These are phyloP conservation scores for Trichopria drosophilae DNA, from an alignment of 2,888 invertebrate genomes.

Conservation along the genomic window DNA sequence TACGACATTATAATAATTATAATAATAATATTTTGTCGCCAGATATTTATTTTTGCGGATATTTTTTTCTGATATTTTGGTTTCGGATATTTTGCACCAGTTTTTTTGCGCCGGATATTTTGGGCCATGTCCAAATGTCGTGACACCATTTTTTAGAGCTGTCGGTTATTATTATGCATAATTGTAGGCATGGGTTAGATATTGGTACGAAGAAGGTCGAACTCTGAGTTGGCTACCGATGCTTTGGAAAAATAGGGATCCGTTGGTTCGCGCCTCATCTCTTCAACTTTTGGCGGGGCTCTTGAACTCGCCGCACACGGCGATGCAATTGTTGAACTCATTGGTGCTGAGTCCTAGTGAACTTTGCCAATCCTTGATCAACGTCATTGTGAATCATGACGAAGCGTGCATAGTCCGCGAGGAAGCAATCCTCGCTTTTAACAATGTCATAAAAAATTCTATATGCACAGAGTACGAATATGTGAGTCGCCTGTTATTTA, in stretches of 20 bases:
- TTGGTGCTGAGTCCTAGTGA: constrained; percentile 47
- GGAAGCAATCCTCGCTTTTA: constrained; percentile 62
- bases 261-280: constrained; percentile 61
- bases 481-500: constrained; percentile 38
- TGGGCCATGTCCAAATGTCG: too few species aligned
- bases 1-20: too few species aligned
- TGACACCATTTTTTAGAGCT: background rate
- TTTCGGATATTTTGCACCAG: background rate
- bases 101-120: background rate
- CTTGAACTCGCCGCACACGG: constrained; percentile 49
- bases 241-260: constrained; percentile 61
- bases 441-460: constrained; percentile 57
- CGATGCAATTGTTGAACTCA: constrained; percentile 46
- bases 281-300: constrained; percentile 61
- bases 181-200: constrained; percentile 44
- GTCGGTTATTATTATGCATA: too few species aligned
- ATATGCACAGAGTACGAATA: constrained; percentile 46
- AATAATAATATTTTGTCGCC: background rate
- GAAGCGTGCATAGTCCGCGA: constrained; percentile 64
- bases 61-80: too few species aligned
- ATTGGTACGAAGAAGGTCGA: constrained; percentile 50
- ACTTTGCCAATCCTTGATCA: constrained; percentile 46
- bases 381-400: constrained; percentile 52
- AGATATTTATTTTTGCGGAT: too few species aligned
- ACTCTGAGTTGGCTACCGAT: constrained; percentile 57